phyloP scores from a whole-genome alignment of 2,888 invertebrate species.

The Chymomyza procnemis region DNA sequence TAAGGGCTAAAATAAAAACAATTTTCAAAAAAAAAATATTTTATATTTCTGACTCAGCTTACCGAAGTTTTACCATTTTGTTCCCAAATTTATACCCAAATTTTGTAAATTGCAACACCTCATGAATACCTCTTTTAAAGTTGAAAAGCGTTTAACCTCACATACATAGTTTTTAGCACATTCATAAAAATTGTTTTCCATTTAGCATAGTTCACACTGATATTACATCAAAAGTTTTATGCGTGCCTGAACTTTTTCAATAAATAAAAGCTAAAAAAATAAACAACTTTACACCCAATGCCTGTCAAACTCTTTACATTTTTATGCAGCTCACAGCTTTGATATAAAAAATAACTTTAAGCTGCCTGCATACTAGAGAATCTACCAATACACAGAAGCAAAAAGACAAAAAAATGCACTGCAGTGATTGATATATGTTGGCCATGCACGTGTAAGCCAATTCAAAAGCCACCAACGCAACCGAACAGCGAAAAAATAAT shows the following conservation, averaged over 20 bases:
- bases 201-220: not conserved
- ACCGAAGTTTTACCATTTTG: too few species aligned
- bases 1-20: too few species aligned
- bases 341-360: not conserved
- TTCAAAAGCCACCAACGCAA: not conserved
- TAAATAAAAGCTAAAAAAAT: not conserved
- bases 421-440: constrained; percentile 54
- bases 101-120: too few species aligned
- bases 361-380: not conserved
- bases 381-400: too few species aligned
- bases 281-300: not conserved
- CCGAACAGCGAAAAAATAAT: not conserved
- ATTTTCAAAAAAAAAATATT: too few species aligned
- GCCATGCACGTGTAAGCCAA: not conserved
- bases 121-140: not conserved
- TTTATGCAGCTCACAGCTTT: not conserved
- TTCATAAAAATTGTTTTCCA: not conserved
- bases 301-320: not conserved
- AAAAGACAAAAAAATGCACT: constrained; percentile 35
- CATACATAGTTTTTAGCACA: not conserved
- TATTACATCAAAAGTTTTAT: not conserved
- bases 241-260: too few species aligned
- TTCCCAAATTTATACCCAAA: too few species aligned
- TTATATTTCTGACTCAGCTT: too few species aligned
- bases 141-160: not conserved